Evolutionary conservation across 2,888 invertebrate genomes (phyloP), one percentile per base, ranked within the genome.

Genomic region (Hipparchia semele): DNA sequence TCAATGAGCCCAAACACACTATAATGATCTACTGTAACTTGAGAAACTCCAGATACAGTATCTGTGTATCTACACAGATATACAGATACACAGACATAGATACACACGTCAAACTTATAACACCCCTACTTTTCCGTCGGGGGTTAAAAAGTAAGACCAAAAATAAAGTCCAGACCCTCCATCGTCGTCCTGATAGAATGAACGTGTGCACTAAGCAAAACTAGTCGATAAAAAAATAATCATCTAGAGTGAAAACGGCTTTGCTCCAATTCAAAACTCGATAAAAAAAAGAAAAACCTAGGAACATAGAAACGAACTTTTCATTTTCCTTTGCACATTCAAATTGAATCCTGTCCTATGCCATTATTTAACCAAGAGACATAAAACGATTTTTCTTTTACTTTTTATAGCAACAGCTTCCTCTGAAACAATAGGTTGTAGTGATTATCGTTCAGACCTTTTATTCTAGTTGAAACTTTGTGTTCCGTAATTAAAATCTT

Each of bases 311-410:
- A 72, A 62, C 51, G 72, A 61, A 53, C 54, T 68, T 74, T 72
- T 72, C 69, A 58, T 74, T 72, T 72, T 68, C 54, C 62, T 68
- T 74, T 70, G 70, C 70, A 67, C 70, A 66, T 72, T 45, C 69
- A 72, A 74, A 74, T 74, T 70, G 74, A 74, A 74, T 72, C 70
- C 70, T 53, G 66, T 56, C 13, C 61, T 51, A 67, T 72, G 67
- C 69, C 66, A 58, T 72, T 74, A 72, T 72, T 74, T 70, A 64
- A 72, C 72, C 49, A 58, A 72, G 72, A 49, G 68, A 68, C 58
- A 49, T 58, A 68, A 46, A 56, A 49, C 46, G 39, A 49, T 68
- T 60, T 39, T 39, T 33, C 33, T 68, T 58, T 68, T 68, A 58
- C 67, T 68, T 53, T 68, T 68, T 59, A 49, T 33, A 51, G 59